Conservation (phyloP, 2,888 invertebrate species). For the Xestia xanthographa region DNA sequence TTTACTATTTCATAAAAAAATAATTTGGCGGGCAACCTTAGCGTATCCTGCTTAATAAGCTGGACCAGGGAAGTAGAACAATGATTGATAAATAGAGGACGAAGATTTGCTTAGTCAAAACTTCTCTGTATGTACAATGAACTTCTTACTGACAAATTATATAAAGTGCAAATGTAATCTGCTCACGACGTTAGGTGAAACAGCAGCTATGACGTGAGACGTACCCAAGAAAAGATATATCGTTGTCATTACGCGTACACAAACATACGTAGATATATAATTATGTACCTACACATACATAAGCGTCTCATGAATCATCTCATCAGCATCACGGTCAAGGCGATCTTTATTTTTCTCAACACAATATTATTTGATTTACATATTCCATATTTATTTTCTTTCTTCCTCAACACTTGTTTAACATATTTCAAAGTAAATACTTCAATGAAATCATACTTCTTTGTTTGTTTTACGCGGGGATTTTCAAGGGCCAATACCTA, state of each 20-base stretch:
- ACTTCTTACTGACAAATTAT: neutral
- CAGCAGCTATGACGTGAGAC: neutral
- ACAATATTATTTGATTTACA: constrained; percentile 54
- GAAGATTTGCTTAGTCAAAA: neutral
- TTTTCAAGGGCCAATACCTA: constrained; percentile 44
- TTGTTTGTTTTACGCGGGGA: constrained; percentile 30
- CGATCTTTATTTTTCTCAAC: constrained; percentile 36
- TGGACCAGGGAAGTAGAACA: neutral
- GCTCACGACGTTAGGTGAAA: neutral
- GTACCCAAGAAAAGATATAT: constrained; percentile 6
- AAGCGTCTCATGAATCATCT: constrained; percentile 49
- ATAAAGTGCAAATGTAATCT: neutral
- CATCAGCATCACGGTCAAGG: constrained; percentile 62
- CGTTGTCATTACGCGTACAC: constrained; percentile 7
- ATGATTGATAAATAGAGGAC: neutral
- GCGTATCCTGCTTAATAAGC: neutral
- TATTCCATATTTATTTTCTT: constrained; percentile 54
- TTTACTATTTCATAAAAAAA: no score
- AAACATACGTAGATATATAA: constrained; percentile 7
- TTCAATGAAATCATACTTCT: constrained; percentile 37
- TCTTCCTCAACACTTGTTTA: constrained; percentile 46
- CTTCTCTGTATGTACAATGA: neutral
- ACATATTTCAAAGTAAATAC: constrained; percentile 46
- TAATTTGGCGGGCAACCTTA: neutral
- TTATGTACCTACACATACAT: constrained; percentile 13